A percentile compares a stretch with the other conserved stretches of the same genome.
phyloP scores from a whole-genome alignment of 37 sponge, comb jelly and placozoan species.

The Diacarnus erythraeanus region DNA sequence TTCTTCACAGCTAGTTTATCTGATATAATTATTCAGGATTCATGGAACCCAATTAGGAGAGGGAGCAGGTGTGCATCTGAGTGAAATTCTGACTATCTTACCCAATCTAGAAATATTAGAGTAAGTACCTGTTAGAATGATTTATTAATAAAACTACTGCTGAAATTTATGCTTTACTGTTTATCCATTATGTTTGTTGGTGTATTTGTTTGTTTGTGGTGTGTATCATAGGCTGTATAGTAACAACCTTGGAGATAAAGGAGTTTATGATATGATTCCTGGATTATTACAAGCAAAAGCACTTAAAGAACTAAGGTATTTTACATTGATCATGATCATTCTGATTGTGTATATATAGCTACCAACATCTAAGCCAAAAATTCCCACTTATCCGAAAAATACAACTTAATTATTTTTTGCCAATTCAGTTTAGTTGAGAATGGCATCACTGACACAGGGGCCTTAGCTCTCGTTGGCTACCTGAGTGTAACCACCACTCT shows the following conservation, averaged over 20 bases:
- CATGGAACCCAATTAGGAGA: constrained; percentile 6
- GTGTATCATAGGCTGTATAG: constrained; percentile 16
- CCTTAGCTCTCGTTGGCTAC: constrained; percentile 17
- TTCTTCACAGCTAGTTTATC: not conserved
- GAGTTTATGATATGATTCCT: constrained; percentile 24
- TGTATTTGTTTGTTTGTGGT: no score
- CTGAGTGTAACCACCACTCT: constrained; percentile 14
- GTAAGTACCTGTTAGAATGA: no score
- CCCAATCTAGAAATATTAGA: constrained; percentile 22
- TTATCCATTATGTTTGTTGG: no score
- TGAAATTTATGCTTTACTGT: not conserved
- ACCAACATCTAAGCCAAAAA: no score
- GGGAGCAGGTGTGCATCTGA: constrained; percentile 14
- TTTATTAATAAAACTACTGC: no score
- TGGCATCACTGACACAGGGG: constrained; percentile 27
- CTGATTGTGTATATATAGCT: not conserved
- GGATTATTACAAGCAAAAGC: constrained; percentile 10
- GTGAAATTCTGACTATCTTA: constrained; percentile 8
- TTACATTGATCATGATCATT: not conserved
- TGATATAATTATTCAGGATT: constrained; percentile 3
- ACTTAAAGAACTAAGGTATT: constrained; percentile 25
- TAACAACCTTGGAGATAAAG: constrained; percentile 21
- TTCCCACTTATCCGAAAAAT: not conserved
- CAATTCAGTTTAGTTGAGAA: constrained; percentile 23
- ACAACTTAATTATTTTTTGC: not conserved